Evolutionary conservation across 2,797 vertebrate species (phyloP).

Genomic region (Clamator glandarius): DNA sequence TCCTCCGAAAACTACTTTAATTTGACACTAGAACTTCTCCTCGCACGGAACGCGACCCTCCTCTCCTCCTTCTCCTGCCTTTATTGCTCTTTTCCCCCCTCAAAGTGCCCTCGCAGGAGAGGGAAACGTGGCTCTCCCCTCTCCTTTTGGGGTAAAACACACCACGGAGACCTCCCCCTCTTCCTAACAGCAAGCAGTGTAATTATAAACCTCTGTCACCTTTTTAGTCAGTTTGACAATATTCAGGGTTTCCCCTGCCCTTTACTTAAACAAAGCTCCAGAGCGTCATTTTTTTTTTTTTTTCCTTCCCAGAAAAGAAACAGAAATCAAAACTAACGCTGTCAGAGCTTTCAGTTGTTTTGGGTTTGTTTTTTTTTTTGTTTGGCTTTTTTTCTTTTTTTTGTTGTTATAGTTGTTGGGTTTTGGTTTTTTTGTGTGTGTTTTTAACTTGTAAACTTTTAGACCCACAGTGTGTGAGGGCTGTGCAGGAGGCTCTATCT

Average conservation of each 20-base stretch:
- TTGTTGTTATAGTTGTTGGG: too few species aligned
- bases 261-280: slow-evolving; percentile 68
- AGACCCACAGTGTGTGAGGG: slow-evolving; percentile 56
- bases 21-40: slow-evolving; percentile 71
- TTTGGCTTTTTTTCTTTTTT: too few species aligned
- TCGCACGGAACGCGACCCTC: background rate
- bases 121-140: slow-evolving; percentile 70
- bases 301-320: slow-evolving; percentile 75
- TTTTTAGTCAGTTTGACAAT: slow-evolving; percentile 71
- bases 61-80: background rate
- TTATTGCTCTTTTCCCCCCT: background rate
- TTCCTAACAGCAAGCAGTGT: slow-evolving; percentile 65
- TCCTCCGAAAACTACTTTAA: slow-evolving; percentile 77
- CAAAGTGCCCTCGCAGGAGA: slow-evolving; percentile 61
- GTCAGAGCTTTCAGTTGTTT: slow-evolving; percentile 48
- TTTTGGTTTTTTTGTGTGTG: background rate
- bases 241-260: slow-evolving; percentile 65
- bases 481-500: slow-evolving; percentile 75
- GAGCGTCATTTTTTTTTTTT: slow-evolving; percentile 54
- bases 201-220: slow-evolving; percentile 76
- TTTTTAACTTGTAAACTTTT: slow-evolving; percentile 75
- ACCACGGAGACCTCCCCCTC: slow-evolving; percentile 49
- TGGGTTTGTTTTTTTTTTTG: background rate
- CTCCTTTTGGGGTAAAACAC: slow-evolving; percentile 62
- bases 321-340: slow-evolving; percentile 78